Percentiles rank a stretch among this genome's conserved stretches.
phyloP scores from a whole-genome alignment of 2,888 invertebrate species.

The Cryptus armator region DNA sequence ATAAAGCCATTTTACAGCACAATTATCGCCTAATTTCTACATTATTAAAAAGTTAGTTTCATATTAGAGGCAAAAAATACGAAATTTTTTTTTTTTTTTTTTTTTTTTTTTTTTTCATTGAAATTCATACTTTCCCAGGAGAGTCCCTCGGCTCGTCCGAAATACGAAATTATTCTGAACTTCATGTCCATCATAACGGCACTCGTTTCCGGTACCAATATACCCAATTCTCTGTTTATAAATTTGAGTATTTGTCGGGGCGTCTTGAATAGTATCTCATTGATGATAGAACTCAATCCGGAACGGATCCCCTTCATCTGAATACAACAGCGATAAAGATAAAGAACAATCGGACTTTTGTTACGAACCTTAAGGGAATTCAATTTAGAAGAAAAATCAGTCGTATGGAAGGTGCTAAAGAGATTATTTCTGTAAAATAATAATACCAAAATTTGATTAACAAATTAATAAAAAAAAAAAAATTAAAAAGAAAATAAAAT shows the following conservation, averaged over 20 bases:
- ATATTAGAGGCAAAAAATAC: not conserved
- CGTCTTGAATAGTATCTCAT: conserved; percentile 86
- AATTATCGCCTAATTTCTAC: conserved; percentile 34
- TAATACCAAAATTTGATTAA: too few relatives aligned
- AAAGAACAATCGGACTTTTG: not conserved
- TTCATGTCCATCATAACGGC: conserved; percentile 89
- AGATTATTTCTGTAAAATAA: too few relatives aligned
- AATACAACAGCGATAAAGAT: conserved; percentile 30
- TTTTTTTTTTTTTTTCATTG: not conserved
- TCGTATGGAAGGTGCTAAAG: too few relatives aligned
- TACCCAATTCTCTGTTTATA: conserved; percentile 86
- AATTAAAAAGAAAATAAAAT: too few relatives aligned
- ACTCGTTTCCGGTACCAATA: conserved; percentile 87
- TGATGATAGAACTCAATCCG: conserved; percentile 86
- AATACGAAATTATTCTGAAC: conserved; percentile 88
- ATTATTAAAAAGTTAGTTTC: conserved; percentile 25
- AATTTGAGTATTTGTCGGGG: conserved; percentile 87
- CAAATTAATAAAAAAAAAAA: too few relatives aligned
- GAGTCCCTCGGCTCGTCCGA: conserved; percentile 87
- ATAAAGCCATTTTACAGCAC: conserved; percentile 11
- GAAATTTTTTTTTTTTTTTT: not conserved
- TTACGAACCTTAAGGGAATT: not conserved
- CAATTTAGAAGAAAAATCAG: too few relatives aligned
- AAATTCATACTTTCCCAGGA: conserved; percentile 87
- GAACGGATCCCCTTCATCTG: conserved; percentile 79